phyloP scores from a whole-genome alignment of 2,797 vertebrate species.

The Gouania willdenowi region DNA sequence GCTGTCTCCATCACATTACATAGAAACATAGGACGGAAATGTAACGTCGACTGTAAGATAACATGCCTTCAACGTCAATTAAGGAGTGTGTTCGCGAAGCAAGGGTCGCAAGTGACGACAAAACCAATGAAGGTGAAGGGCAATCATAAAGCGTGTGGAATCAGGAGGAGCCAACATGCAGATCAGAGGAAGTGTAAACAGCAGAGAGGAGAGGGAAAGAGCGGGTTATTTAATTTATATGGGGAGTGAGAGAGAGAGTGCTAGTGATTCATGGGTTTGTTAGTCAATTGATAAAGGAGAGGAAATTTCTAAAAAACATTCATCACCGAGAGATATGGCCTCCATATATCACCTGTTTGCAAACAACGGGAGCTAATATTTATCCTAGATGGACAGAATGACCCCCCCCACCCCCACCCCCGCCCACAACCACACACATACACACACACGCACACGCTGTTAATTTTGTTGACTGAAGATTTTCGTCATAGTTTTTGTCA shows the following conservation, averaged over 20 bases:
- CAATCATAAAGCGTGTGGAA: slow-evolving; percentile 37
- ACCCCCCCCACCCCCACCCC: slow-evolving; percentile 48
- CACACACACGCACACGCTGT: not conserved
- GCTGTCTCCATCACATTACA: slow-evolving; percentile 29
- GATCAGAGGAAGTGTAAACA: slow-evolving; percentile 34
- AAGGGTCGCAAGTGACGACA: slow-evolving; percentile 21
- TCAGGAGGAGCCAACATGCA: slow-evolving; percentile 19
- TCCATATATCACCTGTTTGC: slow-evolving; percentile 92
- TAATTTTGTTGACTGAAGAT: too few species aligned
- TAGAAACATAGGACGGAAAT: slow-evolving; percentile 24
- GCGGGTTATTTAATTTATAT: slow-evolving; percentile 86
- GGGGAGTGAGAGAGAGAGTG: slow-evolving; percentile 84
- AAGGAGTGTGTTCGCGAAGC: slow-evolving; percentile 11
- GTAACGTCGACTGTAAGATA: slow-evolving; percentile 23
- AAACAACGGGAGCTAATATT: slow-evolving; percentile 83
- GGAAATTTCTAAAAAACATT: slow-evolving; percentile 97
- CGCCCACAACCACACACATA: slow-evolving; percentile 7
- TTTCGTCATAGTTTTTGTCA: too few species aligned
- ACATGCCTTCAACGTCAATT: slow-evolving; percentile 1
- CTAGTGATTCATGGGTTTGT: slow-evolving; percentile 97
- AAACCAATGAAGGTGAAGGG: slow-evolving; percentile 38
- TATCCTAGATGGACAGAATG: slow-evolving; percentile 77
- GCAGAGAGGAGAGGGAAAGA: slow-evolving; percentile 6
- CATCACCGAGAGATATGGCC: slow-evolving; percentile 88
- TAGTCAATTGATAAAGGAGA: slow-evolving; percentile 98